phyloP scores from a whole-genome alignment of 2,797 vertebrate genomes.

The Varecia variegata region DNA sequence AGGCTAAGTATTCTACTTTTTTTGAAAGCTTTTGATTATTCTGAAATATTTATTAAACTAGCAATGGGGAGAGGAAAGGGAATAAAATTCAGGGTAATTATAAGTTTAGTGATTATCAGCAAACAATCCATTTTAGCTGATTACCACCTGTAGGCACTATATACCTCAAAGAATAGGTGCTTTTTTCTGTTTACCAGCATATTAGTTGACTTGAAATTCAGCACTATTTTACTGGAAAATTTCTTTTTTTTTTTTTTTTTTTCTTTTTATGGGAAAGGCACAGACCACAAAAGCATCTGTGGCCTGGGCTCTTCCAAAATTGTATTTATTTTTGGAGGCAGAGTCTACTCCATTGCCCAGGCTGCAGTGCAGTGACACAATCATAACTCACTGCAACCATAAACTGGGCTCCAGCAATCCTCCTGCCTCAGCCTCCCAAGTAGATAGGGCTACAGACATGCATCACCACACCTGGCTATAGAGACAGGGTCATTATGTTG shows the following conservation, averaged over 20 bases:
- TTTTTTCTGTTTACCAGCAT: not conserved
- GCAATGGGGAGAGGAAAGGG: not conserved
- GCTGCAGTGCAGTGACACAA: no score
- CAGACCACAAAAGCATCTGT: no score
- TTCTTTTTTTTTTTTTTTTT: not conserved
- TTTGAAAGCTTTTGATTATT: not conserved
- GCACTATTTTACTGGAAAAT: slow-evolving; percentile 11
- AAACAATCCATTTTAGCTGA: not conserved
- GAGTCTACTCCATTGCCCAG: no score
- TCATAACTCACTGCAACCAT: no score
- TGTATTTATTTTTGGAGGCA: no score
- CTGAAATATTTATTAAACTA: not conserved
- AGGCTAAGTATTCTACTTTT: not conserved
- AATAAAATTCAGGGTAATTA: not conserved
- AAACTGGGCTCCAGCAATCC: no score
- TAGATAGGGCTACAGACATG: no score
- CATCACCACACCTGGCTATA: no score
- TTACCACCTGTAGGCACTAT: not conserved
- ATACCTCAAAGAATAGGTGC: not conserved
- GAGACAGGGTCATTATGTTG: no score
- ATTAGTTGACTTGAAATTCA: slow-evolving; percentile 12
- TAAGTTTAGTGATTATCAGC: not conserved
- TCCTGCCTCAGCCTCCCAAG: no score
- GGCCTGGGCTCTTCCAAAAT: no score
- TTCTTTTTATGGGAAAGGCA: no score